Percentiles rank a stretch among this genome's conserved stretches.
phyloP scores from a whole-genome alignment of 2,797 vertebrate genomes.

The Megalops cyprinoides region DNA sequence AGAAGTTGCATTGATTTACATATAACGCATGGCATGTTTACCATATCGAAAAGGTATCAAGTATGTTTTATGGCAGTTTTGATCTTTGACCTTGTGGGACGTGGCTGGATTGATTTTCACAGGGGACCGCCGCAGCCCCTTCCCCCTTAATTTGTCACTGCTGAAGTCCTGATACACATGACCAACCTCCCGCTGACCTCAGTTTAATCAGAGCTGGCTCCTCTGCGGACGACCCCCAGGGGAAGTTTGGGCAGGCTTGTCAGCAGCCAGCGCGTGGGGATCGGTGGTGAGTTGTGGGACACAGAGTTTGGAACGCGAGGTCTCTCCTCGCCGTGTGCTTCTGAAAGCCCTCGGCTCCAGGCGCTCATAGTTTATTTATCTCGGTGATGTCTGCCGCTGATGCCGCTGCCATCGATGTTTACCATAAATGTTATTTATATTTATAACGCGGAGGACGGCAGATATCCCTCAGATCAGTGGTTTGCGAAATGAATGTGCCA shows the following conservation, averaged over 20 bases:
- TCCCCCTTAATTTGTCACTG: background rate
- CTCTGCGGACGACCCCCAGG: background rate
- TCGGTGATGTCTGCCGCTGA: background rate
- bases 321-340: slow-evolving; percentile 50
- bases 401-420: slow-evolving; percentile 1
- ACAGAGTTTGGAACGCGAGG: slow-evolving; percentile 57
- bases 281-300: slow-evolving; percentile 34
- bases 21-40: background rate
- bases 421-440: slow-evolving; percentile 39
- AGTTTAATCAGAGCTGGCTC: background rate
- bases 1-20: background rate
- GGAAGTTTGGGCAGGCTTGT: background rate
- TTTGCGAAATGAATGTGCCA: slow-evolving; percentile 56
- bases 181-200: background rate
- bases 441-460: slow-evolving; percentile 43
- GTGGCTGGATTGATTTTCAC: background rate
- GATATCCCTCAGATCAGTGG: slow-evolving; percentile 47
- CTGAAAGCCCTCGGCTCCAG: slow-evolving; percentile 57
- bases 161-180: background rate
- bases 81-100: no score
- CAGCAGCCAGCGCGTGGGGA: background rate
- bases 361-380: slow-evolving; percentile 61
- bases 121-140: no score
- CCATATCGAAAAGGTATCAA: background rate
- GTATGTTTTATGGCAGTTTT: background rate